phyloP scores from a whole-genome alignment of 2,888 invertebrate species.

The Andrena bicolor region DNA sequence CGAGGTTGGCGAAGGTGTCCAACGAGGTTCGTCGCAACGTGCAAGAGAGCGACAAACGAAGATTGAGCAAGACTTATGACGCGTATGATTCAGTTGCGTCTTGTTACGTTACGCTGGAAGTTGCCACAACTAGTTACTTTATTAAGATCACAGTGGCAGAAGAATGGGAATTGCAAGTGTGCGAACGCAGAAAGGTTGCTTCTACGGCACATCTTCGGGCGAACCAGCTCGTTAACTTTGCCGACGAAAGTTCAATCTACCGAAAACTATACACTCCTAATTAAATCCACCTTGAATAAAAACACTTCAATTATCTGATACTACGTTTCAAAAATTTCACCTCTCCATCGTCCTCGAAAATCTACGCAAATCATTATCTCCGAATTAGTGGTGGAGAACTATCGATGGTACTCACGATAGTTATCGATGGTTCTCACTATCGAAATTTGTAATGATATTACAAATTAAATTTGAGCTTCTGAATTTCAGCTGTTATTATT shows the following conservation, averaged over 20 bases:
- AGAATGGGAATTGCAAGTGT: conserved; percentile 54
- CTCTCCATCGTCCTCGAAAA: too few species aligned
- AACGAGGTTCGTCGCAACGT: conserved; percentile 21
- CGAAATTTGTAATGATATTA: too few species aligned
- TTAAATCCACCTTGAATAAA: too few species aligned
- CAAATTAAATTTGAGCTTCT: too few species aligned
- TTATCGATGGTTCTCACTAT: too few species aligned
- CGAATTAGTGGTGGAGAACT: too few species aligned
- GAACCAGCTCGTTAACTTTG: neutral
- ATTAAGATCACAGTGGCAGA: conserved; percentile 50
- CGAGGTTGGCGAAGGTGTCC: neutral
- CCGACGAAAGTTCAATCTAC: neutral
- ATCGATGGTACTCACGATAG: too few species aligned
- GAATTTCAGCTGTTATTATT: too few species aligned
- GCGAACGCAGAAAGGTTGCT: conserved; percentile 41
- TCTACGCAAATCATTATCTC: too few species aligned
- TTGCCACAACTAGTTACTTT: conserved; percentile 60
- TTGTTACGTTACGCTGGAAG: conserved; percentile 59
- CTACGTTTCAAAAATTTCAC: too few species aligned
- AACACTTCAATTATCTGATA: too few species aligned
- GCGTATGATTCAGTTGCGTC: conserved; percentile 46
- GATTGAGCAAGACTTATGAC: conserved; percentile 46
- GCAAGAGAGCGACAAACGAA: neutral
- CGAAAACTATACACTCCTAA: neutral
- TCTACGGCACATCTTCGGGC: neutral